Base-by-base conservation (phyloP, 37 sponge, comb jelly and placozoan genomes). In the Ianthella basta region DNA sequence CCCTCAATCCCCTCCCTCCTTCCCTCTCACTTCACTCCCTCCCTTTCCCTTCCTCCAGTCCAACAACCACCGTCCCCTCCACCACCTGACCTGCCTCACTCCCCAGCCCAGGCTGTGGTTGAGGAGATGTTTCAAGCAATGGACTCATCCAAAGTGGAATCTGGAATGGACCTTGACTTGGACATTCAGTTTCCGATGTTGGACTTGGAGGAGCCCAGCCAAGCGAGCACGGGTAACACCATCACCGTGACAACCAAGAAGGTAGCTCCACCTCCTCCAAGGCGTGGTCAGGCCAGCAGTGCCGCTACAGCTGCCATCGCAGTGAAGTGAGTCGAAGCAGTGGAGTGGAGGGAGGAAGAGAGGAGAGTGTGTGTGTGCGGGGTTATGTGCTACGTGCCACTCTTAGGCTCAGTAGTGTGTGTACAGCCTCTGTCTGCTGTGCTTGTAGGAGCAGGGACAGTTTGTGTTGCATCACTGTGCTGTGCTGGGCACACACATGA, bases 171-270 rank as follows among this genome's bases (percentile, higher is more conserved):
- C 2, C 27, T n/a, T 61, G 64, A 27, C 27, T 13, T 18, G 18
- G 59, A 57, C 6, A 21, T 72, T 13, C 39, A 72, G 39, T 72
- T 75, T 41, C 40, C 78, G 1, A 24, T 39, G 1, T 24, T 75
- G 3, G 78, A 75, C 54, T 23, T 39, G 54, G 78, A 75, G 33
- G 72, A 33, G 24, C 34, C 33, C 3, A 13, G 6, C 37, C n/a
- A 34, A 34, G 29, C 20, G 72, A 6, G 21, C 3, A 34, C 34
- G 3, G 21, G 6, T 50, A 39, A 18, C 21, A 1, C 78, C 78
- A 75, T 75, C 78, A 41, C 78, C 54, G 78, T 39, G 78, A 75
- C 78, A 40, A 53, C 78, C 16, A 75, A 75, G 78, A 75, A 75
- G 54, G 40, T 18, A 10, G 78, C 33, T 15, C 23, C n/a, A 24